Evolutionary conservation across 37 sponge, comb jelly and placozoan genomes (phyloP).

Genomic region (Oscarella lobularis): DNA sequence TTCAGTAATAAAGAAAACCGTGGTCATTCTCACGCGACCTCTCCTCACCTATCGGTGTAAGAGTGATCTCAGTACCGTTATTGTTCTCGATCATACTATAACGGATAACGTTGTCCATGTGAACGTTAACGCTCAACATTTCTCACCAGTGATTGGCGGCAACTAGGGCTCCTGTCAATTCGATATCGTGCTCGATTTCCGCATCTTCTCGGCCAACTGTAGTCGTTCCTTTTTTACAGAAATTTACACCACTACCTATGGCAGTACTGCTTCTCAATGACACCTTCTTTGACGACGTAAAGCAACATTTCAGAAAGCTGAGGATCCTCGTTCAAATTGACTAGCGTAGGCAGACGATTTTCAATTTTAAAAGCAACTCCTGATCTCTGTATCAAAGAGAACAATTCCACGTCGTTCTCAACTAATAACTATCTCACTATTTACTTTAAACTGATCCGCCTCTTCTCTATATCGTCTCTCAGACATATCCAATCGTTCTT

Average conservation of each 20-base stretch:
- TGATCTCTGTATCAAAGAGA: constrained; percentile 42
- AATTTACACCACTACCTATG: no score
- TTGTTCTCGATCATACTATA: constrained; percentile 5
- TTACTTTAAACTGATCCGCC: no score
- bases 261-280: background rate
- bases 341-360: constrained; percentile 64
- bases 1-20: no score
- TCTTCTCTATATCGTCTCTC: constrained; percentile 57
- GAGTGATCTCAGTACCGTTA: constrained; percentile 1
- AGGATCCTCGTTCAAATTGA: constrained; percentile 85
- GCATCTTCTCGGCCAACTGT: constrained; percentile 36
- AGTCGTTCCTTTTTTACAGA: constrained; percentile 47
- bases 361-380: constrained; percentile 57
- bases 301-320: constrained; percentile 79
- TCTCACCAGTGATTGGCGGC: constrained; percentile 46
- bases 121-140: no score
- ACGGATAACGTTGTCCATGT: no score
- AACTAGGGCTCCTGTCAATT: constrained; percentile 65
- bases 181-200: constrained; percentile 32
- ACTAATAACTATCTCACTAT: no score
- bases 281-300: constrained; percentile 66
- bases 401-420: no score
- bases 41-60: constrained; percentile 13
- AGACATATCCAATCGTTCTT: constrained; percentile 42
- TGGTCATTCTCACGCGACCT: no score